These are phyloP conservation scores for Threskiornis aethiopicus DNA, from an alignment of 2,797 vertebrate species.

Conservation along the genomic window DNA sequence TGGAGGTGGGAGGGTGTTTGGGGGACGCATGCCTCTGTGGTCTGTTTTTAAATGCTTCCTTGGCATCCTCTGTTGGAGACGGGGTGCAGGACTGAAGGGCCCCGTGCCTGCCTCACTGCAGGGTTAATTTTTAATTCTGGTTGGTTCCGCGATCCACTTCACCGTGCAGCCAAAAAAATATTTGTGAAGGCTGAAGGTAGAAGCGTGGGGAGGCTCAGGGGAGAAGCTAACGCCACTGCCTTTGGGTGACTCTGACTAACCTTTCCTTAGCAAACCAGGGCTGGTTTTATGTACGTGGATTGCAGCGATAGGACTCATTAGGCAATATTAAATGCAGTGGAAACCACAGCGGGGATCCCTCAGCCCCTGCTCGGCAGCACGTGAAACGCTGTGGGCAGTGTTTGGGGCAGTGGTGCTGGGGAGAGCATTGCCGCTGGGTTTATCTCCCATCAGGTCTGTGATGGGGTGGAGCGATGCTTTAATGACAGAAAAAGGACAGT, in stretches of 20 bases:
- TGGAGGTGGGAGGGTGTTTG: neutral
- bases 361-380: neutral
- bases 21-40: neutral
- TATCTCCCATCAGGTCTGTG: neutral
- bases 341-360: neutral
- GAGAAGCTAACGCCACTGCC: neutral
- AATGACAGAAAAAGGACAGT: neutral
- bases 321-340: neutral
- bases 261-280: neutral
- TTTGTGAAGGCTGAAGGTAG: neutral
- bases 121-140: neutral
- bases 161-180: neutral
- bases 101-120: neutral
- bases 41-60: neutral
- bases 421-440: neutral
- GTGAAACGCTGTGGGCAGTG: neutral
- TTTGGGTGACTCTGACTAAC: neutral
- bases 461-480: accelerated
- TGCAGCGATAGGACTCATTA: neutral
- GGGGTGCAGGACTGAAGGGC: neutral
- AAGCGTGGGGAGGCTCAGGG: neutral
- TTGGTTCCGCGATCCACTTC: neutral
- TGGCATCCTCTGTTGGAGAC: neutral
- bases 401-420: neutral
- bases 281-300: neutral